Percentiles rank a stretch among this genome's conserved stretches.
These are phyloP conservation scores for Tolmerus cingulatus DNA, from an alignment of 2,888 invertebrate genomes.

Conservation along the genomic window DNA sequence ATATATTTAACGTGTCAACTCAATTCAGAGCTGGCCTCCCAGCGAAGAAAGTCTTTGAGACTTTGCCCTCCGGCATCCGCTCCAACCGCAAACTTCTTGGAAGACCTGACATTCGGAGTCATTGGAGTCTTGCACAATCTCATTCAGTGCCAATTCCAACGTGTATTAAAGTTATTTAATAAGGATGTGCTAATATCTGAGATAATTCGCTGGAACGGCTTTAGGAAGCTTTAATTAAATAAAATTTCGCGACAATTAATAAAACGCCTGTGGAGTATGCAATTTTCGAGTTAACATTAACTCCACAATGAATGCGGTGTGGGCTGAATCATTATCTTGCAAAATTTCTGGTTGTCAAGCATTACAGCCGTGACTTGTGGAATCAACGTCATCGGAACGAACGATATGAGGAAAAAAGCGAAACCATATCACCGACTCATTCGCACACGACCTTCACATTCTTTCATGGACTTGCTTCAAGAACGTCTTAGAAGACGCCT, in stretches of 20 bases:
- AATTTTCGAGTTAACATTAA: not conserved
- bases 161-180: not conserved
- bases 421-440: not conserved
- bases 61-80: not conserved
- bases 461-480: not conserved
- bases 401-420: not conserved
- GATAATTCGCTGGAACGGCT: not conserved
- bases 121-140: not conserved
- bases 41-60: not conserved
- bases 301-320: not conserved
- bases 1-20: not conserved
- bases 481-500: not conserved
- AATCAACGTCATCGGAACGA: not conserved
- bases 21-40: not conserved
- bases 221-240: not conserved
- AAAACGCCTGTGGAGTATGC: not conserved
- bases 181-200: not conserved
- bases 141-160: not conserved
- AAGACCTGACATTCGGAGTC: not conserved
- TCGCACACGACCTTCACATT: conserved; percentile 11
- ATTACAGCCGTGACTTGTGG: not conserved
- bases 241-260: not conserved
- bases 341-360: conserved; percentile 3
- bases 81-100: not conserved
- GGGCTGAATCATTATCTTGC: not conserved